Conservation (phyloP, 2,113 vertebrate genomes). For the Mirounga angustirostris region DNA sequence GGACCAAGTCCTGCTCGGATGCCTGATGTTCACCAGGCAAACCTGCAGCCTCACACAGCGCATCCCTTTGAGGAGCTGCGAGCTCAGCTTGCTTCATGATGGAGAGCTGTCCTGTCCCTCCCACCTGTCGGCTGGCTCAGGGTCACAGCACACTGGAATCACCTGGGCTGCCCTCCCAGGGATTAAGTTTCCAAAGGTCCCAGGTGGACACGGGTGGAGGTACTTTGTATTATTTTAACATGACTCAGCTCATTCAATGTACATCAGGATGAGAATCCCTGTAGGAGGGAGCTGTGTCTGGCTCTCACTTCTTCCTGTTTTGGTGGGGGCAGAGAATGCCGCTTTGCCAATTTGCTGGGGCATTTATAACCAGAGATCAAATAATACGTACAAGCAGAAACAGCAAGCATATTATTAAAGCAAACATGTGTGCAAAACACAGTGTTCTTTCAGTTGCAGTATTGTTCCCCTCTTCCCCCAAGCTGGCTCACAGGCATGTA, state of each 20-base stretch:
- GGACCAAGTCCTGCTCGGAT: not conserved
- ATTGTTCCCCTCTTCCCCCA: not conserved
- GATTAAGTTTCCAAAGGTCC: accelerated
- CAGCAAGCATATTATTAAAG: not conserved
- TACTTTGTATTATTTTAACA: not conserved
- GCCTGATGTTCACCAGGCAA: accelerated
- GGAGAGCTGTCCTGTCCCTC: accelerated
- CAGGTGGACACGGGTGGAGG: accelerated
- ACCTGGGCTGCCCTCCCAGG: not conserved
- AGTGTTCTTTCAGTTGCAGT: accelerated
- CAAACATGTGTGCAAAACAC: not conserved
- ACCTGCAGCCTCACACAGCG: not conserved
- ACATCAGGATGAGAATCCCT: not conserved
- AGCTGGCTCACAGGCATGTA: accelerated
- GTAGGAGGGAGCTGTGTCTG: accelerated
- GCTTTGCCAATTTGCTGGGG: not conserved
- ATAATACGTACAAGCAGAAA: not conserved
- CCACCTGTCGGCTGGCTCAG: too few species aligned
- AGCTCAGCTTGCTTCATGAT: not conserved
- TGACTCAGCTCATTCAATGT: not conserved
- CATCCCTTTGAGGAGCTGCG: not conserved
- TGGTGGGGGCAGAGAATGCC: not conserved
- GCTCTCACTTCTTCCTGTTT: not conserved
- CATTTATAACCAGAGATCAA: not conserved
- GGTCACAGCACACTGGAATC: accelerated